Evolutionary conservation across 2,888 invertebrate species (phyloP).

Genomic region (Gastrophysa polygoni): DNA sequence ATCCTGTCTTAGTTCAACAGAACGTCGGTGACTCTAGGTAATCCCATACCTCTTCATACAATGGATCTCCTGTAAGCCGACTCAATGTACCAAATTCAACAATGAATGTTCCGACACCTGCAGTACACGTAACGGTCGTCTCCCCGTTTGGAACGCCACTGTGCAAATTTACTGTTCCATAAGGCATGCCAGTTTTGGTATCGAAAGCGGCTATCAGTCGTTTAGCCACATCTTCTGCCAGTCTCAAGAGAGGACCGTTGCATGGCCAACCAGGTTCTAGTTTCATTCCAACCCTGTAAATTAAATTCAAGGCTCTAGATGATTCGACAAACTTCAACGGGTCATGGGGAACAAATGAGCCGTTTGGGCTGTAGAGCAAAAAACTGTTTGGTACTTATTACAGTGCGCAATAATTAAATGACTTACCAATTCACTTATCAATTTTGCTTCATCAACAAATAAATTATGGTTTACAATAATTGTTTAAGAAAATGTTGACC

Average conservation of each 20-base stretch:
- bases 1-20: too few relatives aligned
- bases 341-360: too few relatives aligned
- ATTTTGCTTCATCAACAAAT: too few relatives aligned
- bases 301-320: not conserved
- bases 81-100: conserved; percentile 96
- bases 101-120: conserved; percentile 96
- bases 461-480: too few relatives aligned
- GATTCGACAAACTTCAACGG: too few relatives aligned
- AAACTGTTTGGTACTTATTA: too few relatives aligned
- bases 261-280: conserved; percentile 97
- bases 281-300: conserved; percentile 72
- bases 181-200: conserved; percentile 94
- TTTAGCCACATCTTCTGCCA: conserved; percentile 95
- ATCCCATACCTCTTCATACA: conserved; percentile 94
- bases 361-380: too few relatives aligned
- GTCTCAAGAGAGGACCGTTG: conserved; percentile 86
- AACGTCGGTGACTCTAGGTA: too few relatives aligned
- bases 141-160: conserved; percentile 93
- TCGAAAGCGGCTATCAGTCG: conserved; percentile 90
- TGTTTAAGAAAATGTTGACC: too few relatives aligned
- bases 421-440: too few relatives aligned
- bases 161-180: conserved; percentile 93
- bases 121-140: conserved; percentile 96
- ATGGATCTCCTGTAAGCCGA: conserved; percentile 88
- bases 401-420: too few relatives aligned